A percentile compares a stretch with the other conserved stretches of the same genome.
Conservation (phyloP, 2,888 invertebrate genomes). For the Xylota sylvarum region DNA sequence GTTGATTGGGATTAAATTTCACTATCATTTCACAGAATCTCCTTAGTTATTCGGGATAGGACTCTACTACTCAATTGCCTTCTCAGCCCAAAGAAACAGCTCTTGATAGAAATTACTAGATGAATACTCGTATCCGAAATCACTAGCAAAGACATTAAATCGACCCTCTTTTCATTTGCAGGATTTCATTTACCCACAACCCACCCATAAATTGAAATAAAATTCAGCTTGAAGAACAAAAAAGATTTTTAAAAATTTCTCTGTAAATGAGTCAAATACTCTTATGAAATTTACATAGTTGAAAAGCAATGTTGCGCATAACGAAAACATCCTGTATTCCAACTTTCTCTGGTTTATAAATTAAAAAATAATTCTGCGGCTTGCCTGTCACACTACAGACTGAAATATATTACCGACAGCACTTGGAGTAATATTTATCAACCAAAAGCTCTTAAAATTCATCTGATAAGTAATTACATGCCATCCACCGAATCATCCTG, state of each 20-base stretch:
- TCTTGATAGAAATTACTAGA: too few species aligned
- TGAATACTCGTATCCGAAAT: too few species aligned
- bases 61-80: too few species aligned
- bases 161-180: too few species aligned
- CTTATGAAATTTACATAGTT: not conserved
- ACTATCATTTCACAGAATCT: too few species aligned
- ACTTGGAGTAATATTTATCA: constrained; percentile 62
- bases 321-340: not conserved
- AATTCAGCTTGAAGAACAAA: too few species aligned
- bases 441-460: constrained; percentile 69
- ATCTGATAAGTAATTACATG: constrained; percentile 69
- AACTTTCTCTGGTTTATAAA: not conserved
- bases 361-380: constrained; percentile 21
- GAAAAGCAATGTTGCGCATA: not conserved
- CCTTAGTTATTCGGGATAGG: too few species aligned
- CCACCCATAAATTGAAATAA: too few species aligned
- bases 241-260: not conserved
- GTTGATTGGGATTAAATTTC: too few species aligned
- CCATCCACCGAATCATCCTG: constrained; percentile 55
- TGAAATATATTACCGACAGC: constrained; percentile 22
- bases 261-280: not conserved
- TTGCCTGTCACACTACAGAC: not conserved
- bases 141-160: too few species aligned
- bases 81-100: too few species aligned
- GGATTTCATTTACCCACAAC: too few species aligned